Base-by-base conservation (phyloP, 2,113 vertebrate genomes). In the Chrysochloris asiatica region DNA sequence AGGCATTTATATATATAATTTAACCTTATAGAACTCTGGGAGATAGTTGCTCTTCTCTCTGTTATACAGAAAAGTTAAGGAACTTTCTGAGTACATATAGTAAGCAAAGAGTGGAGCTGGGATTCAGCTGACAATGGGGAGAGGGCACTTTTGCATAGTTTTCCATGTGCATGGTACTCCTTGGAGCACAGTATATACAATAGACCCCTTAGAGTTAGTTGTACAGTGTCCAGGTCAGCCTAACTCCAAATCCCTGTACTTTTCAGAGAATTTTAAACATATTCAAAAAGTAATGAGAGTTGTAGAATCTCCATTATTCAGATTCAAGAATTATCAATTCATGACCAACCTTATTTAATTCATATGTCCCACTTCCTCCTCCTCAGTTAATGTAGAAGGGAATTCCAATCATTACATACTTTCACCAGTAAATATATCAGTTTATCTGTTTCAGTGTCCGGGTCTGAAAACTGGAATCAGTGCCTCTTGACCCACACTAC, bases 251-350 rank as follows among this genome's bases (percentile, higher is more conserved):
- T 26, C 43, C 38, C 33, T 47, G 36, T 4, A 10, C 86, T 94
- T 72, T 61, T 26, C 56, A 77, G 81, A 80, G 41, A 28, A 45
- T 50, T 79, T 65, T 33, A 83, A 41, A 52, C 45, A 48, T 43
- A 52, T 6, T 41, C 33, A 30, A 48, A n/a, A 48, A 72, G 82
- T 8, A 54, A 30, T 56, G 47, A 87, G n/a, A 76, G 48, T 17
- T 54, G 48, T 54, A 33, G n/a, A 84, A 45, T 13, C 21, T 11
- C 38, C 4, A 28, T 83, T 38, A 91, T 26, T 30, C n/a, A 81
- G 48, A 91, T 78, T 56, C 22, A 87, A 95, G 81, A 80, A 73
- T 54, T 41, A 83, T 48, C 67, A 38, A 33, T 72, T 94, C 30
- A 24, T 41, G 73, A 16, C 69, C 56, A 63, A 2, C 50, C 45